These are phyloP conservation scores for Apis florea DNA, from an alignment of 1,140 invertebrate species.

Conservation along the genomic window DNA sequence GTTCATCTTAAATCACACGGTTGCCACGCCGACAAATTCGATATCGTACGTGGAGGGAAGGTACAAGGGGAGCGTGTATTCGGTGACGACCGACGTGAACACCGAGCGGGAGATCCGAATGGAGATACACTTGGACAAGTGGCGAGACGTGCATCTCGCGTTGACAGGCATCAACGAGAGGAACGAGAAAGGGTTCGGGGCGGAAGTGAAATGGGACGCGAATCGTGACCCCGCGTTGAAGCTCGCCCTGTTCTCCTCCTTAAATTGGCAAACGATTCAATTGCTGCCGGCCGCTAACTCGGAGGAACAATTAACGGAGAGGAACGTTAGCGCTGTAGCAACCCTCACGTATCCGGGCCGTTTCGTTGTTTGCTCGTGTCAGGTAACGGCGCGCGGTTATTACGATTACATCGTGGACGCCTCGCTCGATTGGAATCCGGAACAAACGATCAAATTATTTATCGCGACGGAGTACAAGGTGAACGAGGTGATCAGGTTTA, in stretches of 20 bases:
- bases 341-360: conserved; percentile 87
- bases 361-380: conserved; percentile 83
- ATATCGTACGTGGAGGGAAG: conserved; percentile 84
- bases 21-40: conserved; percentile 81
- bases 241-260: conserved; percentile 81
- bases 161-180: conserved; percentile 82
- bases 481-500: conserved; percentile 72
- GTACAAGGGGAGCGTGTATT: conserved; percentile 85
- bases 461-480: conserved; percentile 80
- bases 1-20: conserved; percentile 82
- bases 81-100: conserved; percentile 80
- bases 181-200: conserved; percentile 83
- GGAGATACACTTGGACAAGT: conserved; percentile 88
- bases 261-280: conserved; percentile 70
- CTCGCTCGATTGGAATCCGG: conserved; percentile 82
- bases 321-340: conserved; percentile 83
- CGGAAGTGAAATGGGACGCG: conserved; percentile 90
- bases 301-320: conserved; percentile 63
- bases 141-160: conserved; percentile 87
- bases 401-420: conserved; percentile 79
- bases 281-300: conserved; percentile 68
- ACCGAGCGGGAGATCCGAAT: conserved; percentile 78
- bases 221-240: conserved; percentile 89
- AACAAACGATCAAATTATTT: conserved; percentile 79
- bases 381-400: conserved; percentile 68